These are phyloP conservation scores for Drosophila neocordata DNA, from an alignment of 1,140 invertebrate genomes.

Conservation along the genomic window DNA sequence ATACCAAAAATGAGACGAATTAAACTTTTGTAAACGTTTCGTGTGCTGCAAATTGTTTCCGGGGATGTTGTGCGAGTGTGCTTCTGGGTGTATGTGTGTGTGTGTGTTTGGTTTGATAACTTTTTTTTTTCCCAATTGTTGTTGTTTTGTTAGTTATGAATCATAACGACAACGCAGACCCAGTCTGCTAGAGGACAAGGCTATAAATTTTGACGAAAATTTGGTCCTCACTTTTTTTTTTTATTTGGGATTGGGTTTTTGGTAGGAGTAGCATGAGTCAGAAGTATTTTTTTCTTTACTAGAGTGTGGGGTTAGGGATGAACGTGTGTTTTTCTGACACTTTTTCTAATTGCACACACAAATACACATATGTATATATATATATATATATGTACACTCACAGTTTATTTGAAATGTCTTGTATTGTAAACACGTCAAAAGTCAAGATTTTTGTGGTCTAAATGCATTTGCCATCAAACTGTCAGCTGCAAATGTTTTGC, in stretches of 20 bases:
- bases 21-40: constrained; percentile 76
- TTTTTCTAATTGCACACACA: constrained; percentile 64
- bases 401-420: constrained; percentile 3
- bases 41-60: constrained; percentile 78
- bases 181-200: constrained; percentile 34
- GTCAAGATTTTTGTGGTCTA: constrained; percentile 60
- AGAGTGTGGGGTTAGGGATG: background rate
- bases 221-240: constrained; percentile 30
- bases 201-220: constrained; percentile 53
- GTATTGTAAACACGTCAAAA: constrained; percentile 51
- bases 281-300: background rate
- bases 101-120: constrained; percentile 7
- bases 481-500: constrained; percentile 57
- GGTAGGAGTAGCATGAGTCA: constrained; percentile 51
- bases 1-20: constrained; percentile 59
- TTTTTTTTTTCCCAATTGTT: constrained; percentile 7
- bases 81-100: constrained; percentile 24
- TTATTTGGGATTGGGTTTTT: constrained; percentile 12
- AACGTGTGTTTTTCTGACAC: constrained; percentile 63
- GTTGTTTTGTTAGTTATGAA: constrained; percentile 76
- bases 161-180: constrained; percentile 64
- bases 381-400: constrained; percentile 7
- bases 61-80: constrained; percentile 68
- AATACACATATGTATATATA: constrained; percentile 1
- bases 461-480: constrained; percentile 50